Percentiles rank a stretch among this genome's conserved stretches.
Conservation (phyloP, 2,113 vertebrate genomes). For the Plestiodon gilberti region DNA sequence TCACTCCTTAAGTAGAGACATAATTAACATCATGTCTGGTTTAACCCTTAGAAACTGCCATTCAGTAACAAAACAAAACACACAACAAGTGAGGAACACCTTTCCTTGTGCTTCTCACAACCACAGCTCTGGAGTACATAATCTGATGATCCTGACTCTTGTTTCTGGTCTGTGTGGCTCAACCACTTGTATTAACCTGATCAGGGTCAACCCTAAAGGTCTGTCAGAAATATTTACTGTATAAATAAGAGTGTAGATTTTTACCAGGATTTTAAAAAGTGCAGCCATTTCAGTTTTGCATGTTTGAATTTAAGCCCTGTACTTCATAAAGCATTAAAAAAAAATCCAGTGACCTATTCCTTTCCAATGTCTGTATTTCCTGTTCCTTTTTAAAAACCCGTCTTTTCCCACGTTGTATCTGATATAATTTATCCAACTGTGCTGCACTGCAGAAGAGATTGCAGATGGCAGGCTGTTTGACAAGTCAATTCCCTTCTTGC, state of each 20-base stretch:
- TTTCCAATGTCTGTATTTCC: constrained; percentile 21
- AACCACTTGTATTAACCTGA: not conserved
- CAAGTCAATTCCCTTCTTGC: constrained; percentile 41
- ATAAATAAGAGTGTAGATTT: not conserved
- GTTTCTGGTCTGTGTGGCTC: not conserved
- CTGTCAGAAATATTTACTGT: not conserved
- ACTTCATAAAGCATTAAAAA: not conserved
- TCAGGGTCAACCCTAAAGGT: not conserved
- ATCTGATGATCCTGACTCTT: not conserved
- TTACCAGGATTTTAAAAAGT: not conserved
- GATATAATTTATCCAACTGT: constrained; percentile 31
- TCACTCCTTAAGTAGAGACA: too few relatives aligned
- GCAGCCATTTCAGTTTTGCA: not conserved
- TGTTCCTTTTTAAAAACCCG: constrained; percentile 8
- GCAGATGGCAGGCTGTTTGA: constrained; percentile 4
- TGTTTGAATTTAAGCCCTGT: not conserved
- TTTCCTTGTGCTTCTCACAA: not conserved
- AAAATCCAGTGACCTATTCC: not conserved
- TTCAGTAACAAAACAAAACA: not conserved
- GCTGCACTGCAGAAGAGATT: constrained; percentile 10
- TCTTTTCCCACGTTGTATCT: not conserved
- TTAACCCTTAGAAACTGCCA: too few relatives aligned
- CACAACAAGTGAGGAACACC: not conserved
- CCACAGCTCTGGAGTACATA: not conserved
- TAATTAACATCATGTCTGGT: too few relatives aligned